Conservation (phyloP, 2,797 vertebrate genomes). For the Hyperoplus lanceolatus region DNA sequence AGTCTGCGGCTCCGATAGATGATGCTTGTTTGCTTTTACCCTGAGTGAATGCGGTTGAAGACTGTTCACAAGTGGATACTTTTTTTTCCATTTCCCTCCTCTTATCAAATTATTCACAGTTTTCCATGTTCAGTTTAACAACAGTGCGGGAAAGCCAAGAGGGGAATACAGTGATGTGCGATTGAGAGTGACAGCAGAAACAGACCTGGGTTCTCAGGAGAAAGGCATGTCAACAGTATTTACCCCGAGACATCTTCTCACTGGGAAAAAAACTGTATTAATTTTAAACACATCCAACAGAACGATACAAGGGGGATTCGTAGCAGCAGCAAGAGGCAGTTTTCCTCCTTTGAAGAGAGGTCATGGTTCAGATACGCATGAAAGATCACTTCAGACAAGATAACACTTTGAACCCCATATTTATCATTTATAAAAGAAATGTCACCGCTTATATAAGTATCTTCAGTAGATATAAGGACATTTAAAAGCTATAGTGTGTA, state of each 20-base stretch:
- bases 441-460: too few species aligned
- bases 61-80: constrained; percentile 17
- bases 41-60: constrained; percentile 24
- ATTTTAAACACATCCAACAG: constrained; percentile 24
- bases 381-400: constrained; percentile 7
- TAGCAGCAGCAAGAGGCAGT: neutral
- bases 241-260: constrained; percentile 18
- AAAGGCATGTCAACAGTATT: constrained; percentile 44
- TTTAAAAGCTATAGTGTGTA: neutral
- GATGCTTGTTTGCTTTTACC: constrained; percentile 29
- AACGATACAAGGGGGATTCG: constrained; percentile 13
- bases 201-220: constrained; percentile 20
- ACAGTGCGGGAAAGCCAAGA: constrained; percentile 15
- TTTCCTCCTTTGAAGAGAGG: neutral
- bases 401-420: neutral
- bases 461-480: neutral
- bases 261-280: constrained; percentile 23
- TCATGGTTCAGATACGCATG: constrained; percentile 19
- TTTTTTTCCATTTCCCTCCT: constrained; percentile 19
- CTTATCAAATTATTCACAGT: constrained; percentile 38
- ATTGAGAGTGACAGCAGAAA: constrained; percentile 39
- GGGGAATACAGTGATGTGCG: constrained; percentile 18
- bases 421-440: neutral
- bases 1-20: constrained; percentile 26
- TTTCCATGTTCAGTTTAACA: constrained; percentile 9